A percentile compares a stretch with the other conserved stretches of the same genome.
Conservation (phyloP, 1,140 invertebrate species). For the Apis laboriosa region DNA sequence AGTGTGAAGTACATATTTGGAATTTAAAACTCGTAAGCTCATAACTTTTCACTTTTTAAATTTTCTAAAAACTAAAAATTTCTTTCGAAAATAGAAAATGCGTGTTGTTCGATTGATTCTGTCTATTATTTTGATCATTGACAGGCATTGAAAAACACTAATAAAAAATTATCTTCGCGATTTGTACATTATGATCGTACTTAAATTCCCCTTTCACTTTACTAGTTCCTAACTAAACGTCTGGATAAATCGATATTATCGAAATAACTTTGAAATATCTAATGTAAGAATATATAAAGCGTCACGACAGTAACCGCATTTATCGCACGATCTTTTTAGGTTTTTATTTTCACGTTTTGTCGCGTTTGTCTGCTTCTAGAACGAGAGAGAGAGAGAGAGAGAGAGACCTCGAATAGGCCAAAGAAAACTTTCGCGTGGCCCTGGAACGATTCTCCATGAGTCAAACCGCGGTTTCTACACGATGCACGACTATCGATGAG, state of each 20-base stretch:
- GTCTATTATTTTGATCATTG: neutral
- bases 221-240: neutral
- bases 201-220: conserved; percentile 54
- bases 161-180: conserved; percentile 18
- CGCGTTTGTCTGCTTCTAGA: conserved; percentile 1
- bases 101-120: neutral
- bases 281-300: neutral
- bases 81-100: neutral
- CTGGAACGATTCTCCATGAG: conserved; percentile 46
- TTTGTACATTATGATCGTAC: conserved; percentile 23
- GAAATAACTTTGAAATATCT: neutral
- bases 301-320: neutral
- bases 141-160: neutral
- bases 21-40: neutral
- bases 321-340: neutral
- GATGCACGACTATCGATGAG: conserved; percentile 43
- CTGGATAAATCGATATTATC: conserved; percentile 8
- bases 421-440: conserved; percentile 39
- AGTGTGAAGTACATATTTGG: neutral
- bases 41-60: too few species aligned
- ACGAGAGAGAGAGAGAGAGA: neutral
- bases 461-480: conserved; percentile 49
- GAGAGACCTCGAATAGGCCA: conserved; percentile 9
- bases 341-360: neutral
- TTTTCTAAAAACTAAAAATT: too few species aligned